Evolutionary conservation across 92 coral and sea anemone species (phyloP), one percentile per base, ranked within the genome.

Genomic region (Paragorgia papillata): DNA sequence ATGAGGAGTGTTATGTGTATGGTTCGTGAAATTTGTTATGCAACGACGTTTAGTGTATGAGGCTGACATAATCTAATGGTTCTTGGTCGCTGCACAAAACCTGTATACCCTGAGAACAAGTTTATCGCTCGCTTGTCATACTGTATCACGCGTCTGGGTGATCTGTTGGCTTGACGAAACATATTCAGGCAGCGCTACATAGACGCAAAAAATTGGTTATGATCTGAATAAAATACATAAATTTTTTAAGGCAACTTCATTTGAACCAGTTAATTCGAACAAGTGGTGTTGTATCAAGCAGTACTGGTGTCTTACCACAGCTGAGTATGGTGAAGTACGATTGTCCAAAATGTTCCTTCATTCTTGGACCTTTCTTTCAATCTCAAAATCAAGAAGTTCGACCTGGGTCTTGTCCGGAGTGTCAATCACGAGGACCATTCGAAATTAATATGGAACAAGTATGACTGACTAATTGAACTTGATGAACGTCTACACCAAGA

Each of bases 361-460:
- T 94, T 60, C 85, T 94, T 15, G 98, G 98, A 0, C 98, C 98
- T 24, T 94, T 91, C 83, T 90, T 84, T 74, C 98, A 94, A 64
- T 83, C 87, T 20, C 73, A 96, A 55, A 90, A 94, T 81, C 97
- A 94, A 58, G 98, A 94, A 22, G 91, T 94, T 27, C 90, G 88
- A 44, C 98, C 98, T 9, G 98, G 98, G 9, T 86, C 98, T 0
- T 94, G 98, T 46, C 98, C 98, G 0, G 98, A 94, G 62, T 94
- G 98, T 62, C 98, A 94, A 65, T 94, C 98, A 15, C 86, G 98
- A 24, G 98, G 98, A 26, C 98, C 98, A n/a, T 94, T 94, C 83
- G 98, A 94, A 64, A 87, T 94, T 26, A 94, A 94, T 69, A 88
- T 94, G 85, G 98, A 94, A 66, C 97, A 90, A 89, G 98, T 93